phyloP scores from a whole-genome alignment of 2,797 vertebrate species.

The Micropoecilia bifurca region DNA sequence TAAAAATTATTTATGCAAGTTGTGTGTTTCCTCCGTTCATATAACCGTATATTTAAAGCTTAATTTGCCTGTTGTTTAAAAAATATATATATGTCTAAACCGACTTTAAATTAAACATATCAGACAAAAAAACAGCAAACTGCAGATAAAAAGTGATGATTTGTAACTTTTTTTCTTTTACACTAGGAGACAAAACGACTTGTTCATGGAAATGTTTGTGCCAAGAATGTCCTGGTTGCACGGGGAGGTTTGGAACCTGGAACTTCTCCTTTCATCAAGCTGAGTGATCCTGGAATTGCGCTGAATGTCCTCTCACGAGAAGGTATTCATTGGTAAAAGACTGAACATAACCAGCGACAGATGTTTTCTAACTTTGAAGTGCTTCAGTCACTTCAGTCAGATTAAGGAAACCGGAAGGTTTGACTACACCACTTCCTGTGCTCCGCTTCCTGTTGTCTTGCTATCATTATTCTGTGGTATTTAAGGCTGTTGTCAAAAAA shows the following conservation, averaged over 20 bases:
- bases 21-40: background rate
- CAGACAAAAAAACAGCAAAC: background rate
- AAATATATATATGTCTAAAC: background rate
- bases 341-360: background rate
- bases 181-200: constrained; percentile 89
- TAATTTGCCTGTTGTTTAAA: background rate
- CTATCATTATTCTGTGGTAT: constrained; percentile 30
- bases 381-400: constrained; percentile 34
- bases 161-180: background rate
- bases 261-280: constrained; percentile 89
- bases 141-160: background rate
- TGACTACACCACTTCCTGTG: constrained; percentile 61
- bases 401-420: constrained; percentile 65
- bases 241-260: constrained; percentile 84
- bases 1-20: constrained; percentile 23
- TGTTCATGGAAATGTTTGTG: constrained; percentile 93
- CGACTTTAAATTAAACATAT: background rate
- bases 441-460: constrained; percentile 57
- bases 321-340: constrained; percentile 73
- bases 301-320: constrained; percentile 87
- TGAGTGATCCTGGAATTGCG: constrained; percentile 92
- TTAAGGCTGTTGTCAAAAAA: background rate
- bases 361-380: constrained; percentile 9
- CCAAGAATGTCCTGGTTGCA: constrained; percentile 91
- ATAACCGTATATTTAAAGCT: background rate